Conservation (phyloP, 1,140 invertebrate species). For the Drosophila nikananu region DNA sequence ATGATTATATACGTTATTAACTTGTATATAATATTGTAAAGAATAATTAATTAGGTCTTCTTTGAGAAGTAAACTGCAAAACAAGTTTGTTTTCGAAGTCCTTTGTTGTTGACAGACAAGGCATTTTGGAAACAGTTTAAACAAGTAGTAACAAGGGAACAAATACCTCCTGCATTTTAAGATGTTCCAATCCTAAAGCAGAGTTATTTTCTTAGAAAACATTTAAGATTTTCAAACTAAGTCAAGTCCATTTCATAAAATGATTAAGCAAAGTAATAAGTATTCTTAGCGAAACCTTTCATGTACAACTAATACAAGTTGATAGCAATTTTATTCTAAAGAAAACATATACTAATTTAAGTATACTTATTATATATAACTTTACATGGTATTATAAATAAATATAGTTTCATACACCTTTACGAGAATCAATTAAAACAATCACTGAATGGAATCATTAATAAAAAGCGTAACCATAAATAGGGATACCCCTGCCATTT, state of each 20-base stretch:
- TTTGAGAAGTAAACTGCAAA: not conserved
- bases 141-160: not conserved
- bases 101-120: not conserved
- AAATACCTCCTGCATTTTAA: not conserved
- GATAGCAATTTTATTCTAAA: not conserved
- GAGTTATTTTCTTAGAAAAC: too few species aligned
- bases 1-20: not conserved
- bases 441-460: not conserved
- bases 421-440: not conserved
- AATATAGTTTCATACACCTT: not conserved
- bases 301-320: not conserved
- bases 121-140: not conserved
- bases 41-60: not conserved
- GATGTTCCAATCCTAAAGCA: too few species aligned
- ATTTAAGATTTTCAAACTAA: too few species aligned
- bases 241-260: not conserved
- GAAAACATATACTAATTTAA: too few species aligned
- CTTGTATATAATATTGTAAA: not conserved
- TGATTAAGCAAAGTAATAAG: not conserved
- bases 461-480: slow-evolving; percentile 1
- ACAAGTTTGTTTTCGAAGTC: slow-evolving; percentile 2
- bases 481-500: not conserved
- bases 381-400: not conserved
- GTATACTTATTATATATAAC: not conserved
- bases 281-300: not conserved